Evolutionary conservation across 2,113 vertebrate genomes (phyloP).

Genomic region (Sprattus sprattus): DNA sequence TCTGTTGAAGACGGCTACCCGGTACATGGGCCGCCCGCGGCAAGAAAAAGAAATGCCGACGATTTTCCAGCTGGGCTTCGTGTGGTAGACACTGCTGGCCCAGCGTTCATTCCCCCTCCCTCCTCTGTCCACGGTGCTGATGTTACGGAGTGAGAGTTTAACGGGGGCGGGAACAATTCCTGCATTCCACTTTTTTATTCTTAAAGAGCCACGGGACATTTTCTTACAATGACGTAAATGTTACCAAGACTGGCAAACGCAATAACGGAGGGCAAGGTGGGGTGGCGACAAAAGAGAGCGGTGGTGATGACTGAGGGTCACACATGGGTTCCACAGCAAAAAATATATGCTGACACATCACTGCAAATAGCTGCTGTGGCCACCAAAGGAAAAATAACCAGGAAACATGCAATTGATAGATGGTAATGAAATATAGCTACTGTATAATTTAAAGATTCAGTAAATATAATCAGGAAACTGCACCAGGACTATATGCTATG

Average conservation of each 20-base stretch:
- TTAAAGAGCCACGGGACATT: slow-evolving; percentile 47
- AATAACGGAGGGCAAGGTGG: not conserved
- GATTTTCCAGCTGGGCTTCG: slow-evolving; percentile 50
- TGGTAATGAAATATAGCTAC: not conserved
- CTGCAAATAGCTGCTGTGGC: not conserved
- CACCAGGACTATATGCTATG: not conserved
- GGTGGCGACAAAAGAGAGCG: not conserved
- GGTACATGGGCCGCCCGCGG: slow-evolving; percentile 38
- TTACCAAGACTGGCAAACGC: not conserved
- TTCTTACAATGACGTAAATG: not conserved
- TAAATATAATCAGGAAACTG: not conserved
- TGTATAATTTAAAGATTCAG: not conserved
- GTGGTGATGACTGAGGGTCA: not conserved
- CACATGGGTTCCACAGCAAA: not conserved
- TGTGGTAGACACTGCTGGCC: slow-evolving; percentile 49
- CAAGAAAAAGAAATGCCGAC: slow-evolving; percentile 37
- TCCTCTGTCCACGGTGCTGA: slow-evolving; percentile 55
- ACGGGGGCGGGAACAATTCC: slow-evolving; percentile 40
- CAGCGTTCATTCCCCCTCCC: slow-evolving; percentile 33
- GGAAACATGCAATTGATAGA: not conserved
- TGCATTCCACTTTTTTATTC: slow-evolving; percentile 25
- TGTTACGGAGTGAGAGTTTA: slow-evolving; percentile 45
- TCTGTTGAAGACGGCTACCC: slow-evolving; percentile 43
- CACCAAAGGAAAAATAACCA: not conserved
- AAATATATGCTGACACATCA: not conserved